A percentile compares a stretch with the other conserved stretches of the same genome.
phyloP scores from a whole-genome alignment of 2,113 vertebrate species.

The Elephantulus edwardii region DNA sequence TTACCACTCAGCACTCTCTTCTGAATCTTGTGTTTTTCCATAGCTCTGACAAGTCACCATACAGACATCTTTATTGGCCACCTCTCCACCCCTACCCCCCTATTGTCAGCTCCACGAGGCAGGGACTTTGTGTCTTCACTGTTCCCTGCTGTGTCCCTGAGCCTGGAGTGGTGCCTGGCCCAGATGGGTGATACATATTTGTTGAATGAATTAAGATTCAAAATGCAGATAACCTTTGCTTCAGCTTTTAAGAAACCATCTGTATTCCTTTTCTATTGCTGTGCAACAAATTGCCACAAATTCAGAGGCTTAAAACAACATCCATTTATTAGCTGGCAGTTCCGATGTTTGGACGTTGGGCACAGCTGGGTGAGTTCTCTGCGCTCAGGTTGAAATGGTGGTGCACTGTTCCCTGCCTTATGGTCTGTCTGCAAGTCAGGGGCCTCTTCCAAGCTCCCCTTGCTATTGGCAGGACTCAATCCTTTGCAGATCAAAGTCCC shows the following conservation, averaged over 20 bases:
- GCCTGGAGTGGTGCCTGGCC: background rate
- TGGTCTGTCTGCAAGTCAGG: background rate
- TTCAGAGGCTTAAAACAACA: background rate
- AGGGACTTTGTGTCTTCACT: background rate
- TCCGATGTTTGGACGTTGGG: background rate
- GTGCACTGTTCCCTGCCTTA: rapidly evolving
- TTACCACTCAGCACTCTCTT: background rate
- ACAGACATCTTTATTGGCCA: background rate
- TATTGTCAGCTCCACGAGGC: background rate
- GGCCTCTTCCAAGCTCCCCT: background rate
- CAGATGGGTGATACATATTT: background rate
- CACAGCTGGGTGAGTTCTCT: rapidly evolving
- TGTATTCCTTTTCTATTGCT: background rate
- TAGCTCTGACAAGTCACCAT: background rate
- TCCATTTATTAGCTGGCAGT: too few species aligned
- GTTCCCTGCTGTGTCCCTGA: background rate
- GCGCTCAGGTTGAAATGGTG: background rate
- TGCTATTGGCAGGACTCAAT: background rate
- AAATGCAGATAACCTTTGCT: background rate
- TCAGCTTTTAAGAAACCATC: background rate
- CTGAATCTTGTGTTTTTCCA: background rate
- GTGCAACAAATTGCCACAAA: background rate
- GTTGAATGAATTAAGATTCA: background rate
- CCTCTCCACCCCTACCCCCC: background rate
- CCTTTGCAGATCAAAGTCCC: background rate